Evolutionary conservation across 2,888 invertebrate genomes (phyloP), one percentile per base, ranked within the genome.

Genomic region (Agrypnus murinus): DNA sequence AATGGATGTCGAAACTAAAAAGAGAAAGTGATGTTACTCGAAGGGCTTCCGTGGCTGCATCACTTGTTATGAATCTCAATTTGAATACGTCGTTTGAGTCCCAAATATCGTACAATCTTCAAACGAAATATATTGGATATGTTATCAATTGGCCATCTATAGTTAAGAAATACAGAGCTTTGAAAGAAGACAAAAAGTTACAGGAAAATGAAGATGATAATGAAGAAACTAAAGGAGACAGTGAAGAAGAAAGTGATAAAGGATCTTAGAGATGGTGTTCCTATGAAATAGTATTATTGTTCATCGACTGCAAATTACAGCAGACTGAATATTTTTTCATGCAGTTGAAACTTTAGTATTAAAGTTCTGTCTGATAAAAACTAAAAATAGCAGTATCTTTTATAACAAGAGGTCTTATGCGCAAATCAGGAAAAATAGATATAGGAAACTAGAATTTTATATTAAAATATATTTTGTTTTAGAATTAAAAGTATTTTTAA

Each of bases 101-200:
- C 0, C 94, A 95, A 83, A 86, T 94, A 36, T 10, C 6, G 8
- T 14, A 4, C 34, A 91, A 90, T 80, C 91, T 92, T 75, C 88
- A 88, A 66, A 90, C 91, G 60, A 92, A 92, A 57, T 89, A 94
- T 77, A 95, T 96, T 77, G 96, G 96, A 83, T 94, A 93, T 80
- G 95, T 96, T 5, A 94, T 95, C 1, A 96, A 96, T 84, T 97
- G 96, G 96, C 94, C 95, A 80, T 88, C 92, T 2, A 96, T 96
- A 68, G 93, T 96, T 19, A 94, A 94, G 86, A 95, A 95, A 83
- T 97, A 96, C 84, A 88, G 95, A 15, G 92, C 93, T 0, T 86
- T 96, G 9, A 89, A 91, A 75, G 92, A 92, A n/a, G 87, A 87
- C n/a, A n/a, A 40, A 2, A 7, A 40, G 7, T 10, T 40, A 7